These are phyloP conservation scores for Ptyas mucosa DNA, from an alignment of 2,113 vertebrate genomes.

Conservation along the genomic window DNA sequence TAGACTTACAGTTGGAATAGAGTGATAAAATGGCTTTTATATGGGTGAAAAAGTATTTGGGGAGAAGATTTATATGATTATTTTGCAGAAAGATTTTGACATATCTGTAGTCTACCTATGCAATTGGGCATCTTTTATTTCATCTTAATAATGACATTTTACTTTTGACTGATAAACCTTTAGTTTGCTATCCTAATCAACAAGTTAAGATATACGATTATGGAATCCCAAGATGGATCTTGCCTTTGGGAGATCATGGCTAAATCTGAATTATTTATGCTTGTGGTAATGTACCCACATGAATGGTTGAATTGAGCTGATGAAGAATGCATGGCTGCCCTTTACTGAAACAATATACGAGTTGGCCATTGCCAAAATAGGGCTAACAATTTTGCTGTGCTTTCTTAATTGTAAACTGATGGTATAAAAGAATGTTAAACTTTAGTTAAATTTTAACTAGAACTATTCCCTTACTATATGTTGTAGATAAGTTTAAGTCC, in stretches of 20 bases:
- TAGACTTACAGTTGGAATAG: background rate
- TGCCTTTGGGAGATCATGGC: background rate
- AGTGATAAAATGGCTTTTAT: background rate
- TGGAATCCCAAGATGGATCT: background rate
- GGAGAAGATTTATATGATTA: background rate
- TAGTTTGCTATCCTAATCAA: background rate
- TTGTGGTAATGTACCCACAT: background rate
- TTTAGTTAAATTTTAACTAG: background rate
- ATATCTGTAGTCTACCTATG: background rate
- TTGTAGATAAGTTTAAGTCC: background rate
- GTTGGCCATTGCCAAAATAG: background rate
- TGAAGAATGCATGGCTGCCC: background rate
- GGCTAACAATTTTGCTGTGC: background rate
- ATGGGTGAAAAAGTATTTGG: background rate
- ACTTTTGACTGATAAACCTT: background rate
- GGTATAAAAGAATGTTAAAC: background rate
- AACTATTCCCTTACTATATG: background rate
- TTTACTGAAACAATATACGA: background rate
- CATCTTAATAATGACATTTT: background rate
- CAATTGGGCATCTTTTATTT: background rate
- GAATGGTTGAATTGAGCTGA: background rate
- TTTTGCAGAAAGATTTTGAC: background rate
- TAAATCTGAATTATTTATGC: background rate
- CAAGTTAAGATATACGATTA: background rate
- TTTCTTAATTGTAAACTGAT: background rate